A percentile compares a stretch with the other conserved stretches of the same genome.
Conservation (phyloP, 2,797 vertebrate species). For the Eidolon dupreanum region DNA sequence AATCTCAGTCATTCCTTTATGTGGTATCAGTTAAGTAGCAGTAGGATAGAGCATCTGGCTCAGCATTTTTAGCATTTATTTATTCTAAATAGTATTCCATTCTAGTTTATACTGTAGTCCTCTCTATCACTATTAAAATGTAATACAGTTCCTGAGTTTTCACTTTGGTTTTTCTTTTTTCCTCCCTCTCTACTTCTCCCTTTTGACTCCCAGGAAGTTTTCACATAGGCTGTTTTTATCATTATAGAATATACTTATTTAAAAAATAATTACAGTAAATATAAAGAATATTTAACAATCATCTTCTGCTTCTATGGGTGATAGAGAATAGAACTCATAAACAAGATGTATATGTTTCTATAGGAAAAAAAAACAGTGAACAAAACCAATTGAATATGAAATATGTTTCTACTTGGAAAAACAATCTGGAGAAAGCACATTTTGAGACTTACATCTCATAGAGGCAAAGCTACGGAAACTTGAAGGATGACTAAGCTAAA, state of each 20-base stretch:
- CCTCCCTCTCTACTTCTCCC: neutral
- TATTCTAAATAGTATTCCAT: neutral
- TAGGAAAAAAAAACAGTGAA: neutral
- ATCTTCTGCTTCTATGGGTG: neutral
- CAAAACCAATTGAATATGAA: neutral
- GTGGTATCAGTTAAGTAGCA: neutral
- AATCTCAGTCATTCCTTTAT: neutral
- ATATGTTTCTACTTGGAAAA: neutral
- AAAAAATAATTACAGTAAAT: neutral
- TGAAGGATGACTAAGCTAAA: neutral
- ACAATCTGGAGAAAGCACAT: neutral
- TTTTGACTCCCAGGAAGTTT: slow-evolving; percentile 10
- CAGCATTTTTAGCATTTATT: neutral
- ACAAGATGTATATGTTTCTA: neutral
- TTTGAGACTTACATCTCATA: neutral
- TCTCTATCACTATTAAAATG: neutral
- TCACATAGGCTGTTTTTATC: neutral
- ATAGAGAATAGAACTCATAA: neutral
- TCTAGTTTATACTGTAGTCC: neutral
- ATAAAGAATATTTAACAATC: neutral
- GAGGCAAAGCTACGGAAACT: neutral
- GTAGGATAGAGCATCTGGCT: neutral
- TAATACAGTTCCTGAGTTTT: neutral
- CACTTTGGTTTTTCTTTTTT: neutral
- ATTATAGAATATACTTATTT: neutral